Evolutionary conservation across 2,888 invertebrate genomes (phyloP), one percentile per base, ranked within the genome.

Genomic region (Mesochorus sp.): DNA sequence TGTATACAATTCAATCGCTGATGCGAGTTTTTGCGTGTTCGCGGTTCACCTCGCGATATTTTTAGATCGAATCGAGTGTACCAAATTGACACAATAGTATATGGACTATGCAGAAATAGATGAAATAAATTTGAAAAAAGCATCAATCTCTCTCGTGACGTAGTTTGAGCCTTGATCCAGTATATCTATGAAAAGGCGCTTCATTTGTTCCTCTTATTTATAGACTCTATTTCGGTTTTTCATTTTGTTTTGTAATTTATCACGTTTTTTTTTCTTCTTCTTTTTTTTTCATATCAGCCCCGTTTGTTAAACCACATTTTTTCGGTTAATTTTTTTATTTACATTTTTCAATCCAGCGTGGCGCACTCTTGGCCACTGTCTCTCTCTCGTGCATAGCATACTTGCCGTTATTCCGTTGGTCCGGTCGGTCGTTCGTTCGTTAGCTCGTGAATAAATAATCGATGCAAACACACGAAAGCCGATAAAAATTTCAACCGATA

Each of bases 401-500:
- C 61, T 72, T 59, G 68, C 49, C 61, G 57, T 73, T 70, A 72
- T 74, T 72, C 64, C 72, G 74, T 70, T 80, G 57, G 66, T 68
- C 73, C 74, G 70, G 67, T 74, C 80, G 80, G 57, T 79, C 78
- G 81, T 80, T 79, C 74, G 82, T 85, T 86, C 85, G 85, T 85
- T 85, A 86, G 84, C 80, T 82, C 79, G 81, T 87, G 86, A 88
- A 88, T 88, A 87, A 87, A 87, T 88, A 86, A 88, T 87, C 84
- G 84, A 82, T 72, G 80, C 71, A 78, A 80, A 83, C 84, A 85
- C 82, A 85, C 84, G 83, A 88, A 86, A 87, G 84, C 81, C 82
- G 85, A 88, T 88, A 84, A 88, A 88, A 88, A 88, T 88, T 88
- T 88, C 85, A 88, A 87, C 86, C 87, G 84, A 85, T 86, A 85